Evolutionary conservation across 2,888 invertebrate genomes (phyloP).

Genomic region (Microplitis manilae): DNA sequence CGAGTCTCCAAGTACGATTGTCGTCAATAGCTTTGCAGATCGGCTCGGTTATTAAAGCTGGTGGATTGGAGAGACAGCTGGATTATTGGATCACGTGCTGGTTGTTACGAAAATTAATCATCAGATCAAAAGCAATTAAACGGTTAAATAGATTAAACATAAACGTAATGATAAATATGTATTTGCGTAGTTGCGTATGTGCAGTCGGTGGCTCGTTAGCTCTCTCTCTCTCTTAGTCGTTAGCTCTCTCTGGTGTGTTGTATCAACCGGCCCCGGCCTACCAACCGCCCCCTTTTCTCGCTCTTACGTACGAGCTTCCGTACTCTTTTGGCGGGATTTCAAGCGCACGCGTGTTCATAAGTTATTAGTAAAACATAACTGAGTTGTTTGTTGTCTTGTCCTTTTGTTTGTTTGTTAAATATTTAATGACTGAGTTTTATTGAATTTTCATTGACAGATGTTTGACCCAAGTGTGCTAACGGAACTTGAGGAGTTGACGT

Average conservation of each 20-base stretch:
- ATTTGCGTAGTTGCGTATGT: slow-evolving; percentile 28
- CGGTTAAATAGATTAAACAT: neutral
- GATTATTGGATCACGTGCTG: slow-evolving; percentile 9
- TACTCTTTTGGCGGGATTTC: slow-evolving; percentile 66
- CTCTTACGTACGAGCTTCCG: slow-evolving; percentile 44
- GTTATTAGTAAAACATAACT: neutral
- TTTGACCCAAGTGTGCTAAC: slow-evolving; percentile 77
- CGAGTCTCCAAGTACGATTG: slow-evolving; percentile 10
- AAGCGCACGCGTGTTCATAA: slow-evolving; percentile 62
- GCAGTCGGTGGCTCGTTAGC: slow-evolving; percentile 37
- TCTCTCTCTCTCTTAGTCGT: slow-evolving; percentile 42
- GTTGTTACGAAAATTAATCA: neutral
- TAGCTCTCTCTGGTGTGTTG: slow-evolving; percentile 2
- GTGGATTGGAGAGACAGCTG: neutral
- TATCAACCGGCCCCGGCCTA: slow-evolving; percentile 23
- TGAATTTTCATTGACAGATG: slow-evolving; percentile 65
- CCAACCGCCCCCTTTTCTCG: slow-evolving; percentile 41
- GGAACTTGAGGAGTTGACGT: slow-evolving; percentile 82
- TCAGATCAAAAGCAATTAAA: neutral
- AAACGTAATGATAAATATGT: neutral
- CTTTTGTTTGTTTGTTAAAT: neutral
- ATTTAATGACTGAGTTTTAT: slow-evolving; percentile 14
- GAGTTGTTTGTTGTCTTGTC: neutral
- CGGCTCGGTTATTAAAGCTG: neutral
- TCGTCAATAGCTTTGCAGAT: neutral